A percentile compares a stretch with the other conserved stretches of the same genome.
Conservation (phyloP, 1,140 invertebrate genomes). For the Camponotus vicinus region DNA sequence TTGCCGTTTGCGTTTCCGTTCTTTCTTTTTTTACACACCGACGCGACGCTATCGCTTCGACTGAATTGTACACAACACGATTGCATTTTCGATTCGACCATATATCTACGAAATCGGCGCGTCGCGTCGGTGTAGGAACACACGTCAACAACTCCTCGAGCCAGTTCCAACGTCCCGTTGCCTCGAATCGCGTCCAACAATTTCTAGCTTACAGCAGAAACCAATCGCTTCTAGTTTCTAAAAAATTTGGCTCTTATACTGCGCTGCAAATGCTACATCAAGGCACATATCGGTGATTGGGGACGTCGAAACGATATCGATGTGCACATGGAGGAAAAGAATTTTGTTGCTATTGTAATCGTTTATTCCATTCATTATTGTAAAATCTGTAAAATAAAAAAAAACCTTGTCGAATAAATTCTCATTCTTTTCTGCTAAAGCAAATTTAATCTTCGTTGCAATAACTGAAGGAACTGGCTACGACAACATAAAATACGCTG, state of each 20-base stretch:
- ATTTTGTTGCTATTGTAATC: conserved; percentile 8
- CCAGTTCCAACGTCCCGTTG: conserved; percentile 43
- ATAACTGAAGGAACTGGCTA: not conserved
- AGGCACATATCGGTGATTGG: not conserved
- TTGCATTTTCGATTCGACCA: not conserved
- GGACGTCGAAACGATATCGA: conserved; percentile 30
- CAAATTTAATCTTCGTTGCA: not conserved
- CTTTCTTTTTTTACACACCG: conserved; percentile 7
- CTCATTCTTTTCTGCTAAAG: not conserved
- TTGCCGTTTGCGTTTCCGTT: conserved; percentile 77
- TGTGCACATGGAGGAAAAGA: conserved; percentile 22
- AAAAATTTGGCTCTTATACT: conserved; percentile 2
- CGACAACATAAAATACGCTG: not conserved
- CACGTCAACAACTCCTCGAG: conserved; percentile 74
- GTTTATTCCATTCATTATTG: not conserved
- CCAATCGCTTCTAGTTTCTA: conserved; percentile 9
- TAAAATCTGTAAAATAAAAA: not conserved
- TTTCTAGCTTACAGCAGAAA: not conserved
- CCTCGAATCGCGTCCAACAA: not conserved
- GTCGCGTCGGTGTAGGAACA: conserved; percentile 74
- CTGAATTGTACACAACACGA: not conserved
- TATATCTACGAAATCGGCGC: not conserved
- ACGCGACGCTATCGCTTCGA: conserved; percentile 27
- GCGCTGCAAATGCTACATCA: conserved; percentile 26
- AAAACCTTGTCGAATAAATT: conserved; percentile 5